phyloP scores from a whole-genome alignment of 2,888 invertebrate genomes.

The Nasonia oneida region DNA sequence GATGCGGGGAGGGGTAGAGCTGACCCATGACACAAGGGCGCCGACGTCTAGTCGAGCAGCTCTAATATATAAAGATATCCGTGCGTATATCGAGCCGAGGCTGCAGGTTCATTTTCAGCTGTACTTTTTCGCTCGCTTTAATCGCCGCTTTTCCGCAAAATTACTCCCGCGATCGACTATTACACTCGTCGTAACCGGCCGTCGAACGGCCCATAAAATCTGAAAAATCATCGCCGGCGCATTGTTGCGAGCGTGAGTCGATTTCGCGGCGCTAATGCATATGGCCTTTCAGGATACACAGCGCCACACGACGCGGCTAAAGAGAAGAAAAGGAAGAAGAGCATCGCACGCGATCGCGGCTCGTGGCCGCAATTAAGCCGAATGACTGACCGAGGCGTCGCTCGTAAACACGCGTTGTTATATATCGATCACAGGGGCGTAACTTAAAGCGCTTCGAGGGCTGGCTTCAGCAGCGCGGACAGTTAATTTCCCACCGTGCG shows the following conservation, averaged over 20 bases:
- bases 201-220: not conserved
- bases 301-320: too few species aligned
- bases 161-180: not conserved
- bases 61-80: not conserved
- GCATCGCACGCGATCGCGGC: not conserved
- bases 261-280: not conserved
- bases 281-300: too few species aligned
- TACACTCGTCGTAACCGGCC: not conserved
- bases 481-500: too few species aligned
- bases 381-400: conserved; percentile 72
- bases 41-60: not conserved
- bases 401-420: conserved; percentile 57
- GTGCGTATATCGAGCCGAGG: not conserved
- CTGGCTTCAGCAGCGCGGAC: too few species aligned
- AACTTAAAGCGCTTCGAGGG: conserved; percentile 63
- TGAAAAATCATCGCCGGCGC: conserved; percentile 4
- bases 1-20: conserved; percentile 67
- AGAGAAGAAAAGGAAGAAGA: not conserved
- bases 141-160: not conserved
- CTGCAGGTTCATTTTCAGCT: conserved; percentile 12
- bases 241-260: not conserved
- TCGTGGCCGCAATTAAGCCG: conserved; percentile 71
- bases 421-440: conserved; percentile 67
- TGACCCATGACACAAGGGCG: conserved; percentile 49
- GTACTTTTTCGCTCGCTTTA: not conserved